phyloP scores from a whole-genome alignment of 2,797 vertebrate genomes.

The Erpetoichthys calabaricus region DNA sequence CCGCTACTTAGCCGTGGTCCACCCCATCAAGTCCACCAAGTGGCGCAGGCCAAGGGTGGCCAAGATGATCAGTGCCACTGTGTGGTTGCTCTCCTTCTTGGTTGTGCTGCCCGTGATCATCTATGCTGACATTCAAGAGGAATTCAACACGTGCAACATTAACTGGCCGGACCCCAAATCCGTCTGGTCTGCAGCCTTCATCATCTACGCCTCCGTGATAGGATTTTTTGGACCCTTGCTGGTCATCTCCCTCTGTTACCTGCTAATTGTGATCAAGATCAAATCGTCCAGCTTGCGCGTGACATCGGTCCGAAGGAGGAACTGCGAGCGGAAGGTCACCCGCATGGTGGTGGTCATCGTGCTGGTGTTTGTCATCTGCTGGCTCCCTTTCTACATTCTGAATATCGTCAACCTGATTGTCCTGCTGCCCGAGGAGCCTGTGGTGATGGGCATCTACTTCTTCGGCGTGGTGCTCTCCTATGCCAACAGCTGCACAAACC shows the following conservation, averaged over 20 bases:
- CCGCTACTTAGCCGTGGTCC: constrained; percentile 87
- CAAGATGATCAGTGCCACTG: constrained; percentile 67
- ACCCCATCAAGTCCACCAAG: constrained; percentile 73
- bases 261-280: constrained; percentile 82
- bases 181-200: constrained; percentile 79
- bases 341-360: constrained; percentile 92
- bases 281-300: constrained; percentile 71
- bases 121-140: constrained; percentile 78
- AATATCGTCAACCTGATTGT: constrained; percentile 86
- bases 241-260: constrained; percentile 86
- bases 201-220: constrained; percentile 78
- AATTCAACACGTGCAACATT: constrained; percentile 85
- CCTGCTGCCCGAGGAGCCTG: constrained; percentile 75
- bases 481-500: constrained; percentile 90
- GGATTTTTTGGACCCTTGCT: constrained; percentile 88
- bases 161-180: constrained; percentile 85
- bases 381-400: constrained; percentile 88
- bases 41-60: constrained; percentile 84
- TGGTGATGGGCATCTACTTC: constrained; percentile 80
- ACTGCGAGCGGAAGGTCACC: constrained; percentile 80
- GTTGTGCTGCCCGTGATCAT: constrained; percentile 88
- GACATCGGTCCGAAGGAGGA: constrained; percentile 70
- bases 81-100: constrained; percentile 80
- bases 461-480: constrained; percentile 83
- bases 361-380: constrained; percentile 83